phyloP scores from a whole-genome alignment of 1,140 invertebrate species.

The Drosophila neocordata region DNA sequence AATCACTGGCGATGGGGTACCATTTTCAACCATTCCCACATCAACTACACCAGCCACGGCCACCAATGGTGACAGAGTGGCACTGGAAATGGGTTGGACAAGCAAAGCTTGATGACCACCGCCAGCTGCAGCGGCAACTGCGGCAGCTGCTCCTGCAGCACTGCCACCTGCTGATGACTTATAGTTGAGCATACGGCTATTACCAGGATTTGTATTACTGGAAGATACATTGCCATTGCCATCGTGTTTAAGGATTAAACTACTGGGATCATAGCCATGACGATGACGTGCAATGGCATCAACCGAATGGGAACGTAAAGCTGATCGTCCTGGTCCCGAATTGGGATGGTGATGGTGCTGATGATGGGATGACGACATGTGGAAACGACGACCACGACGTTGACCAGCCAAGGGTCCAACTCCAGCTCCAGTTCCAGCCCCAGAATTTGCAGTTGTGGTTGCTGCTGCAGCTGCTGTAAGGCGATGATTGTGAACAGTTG shows the following conservation, averaged over 20 bases:
- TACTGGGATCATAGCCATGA: conserved; percentile 73
- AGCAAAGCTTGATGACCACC: conserved; percentile 53
- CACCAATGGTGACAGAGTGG: conserved; percentile 62
- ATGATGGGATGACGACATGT: conserved; percentile 38
- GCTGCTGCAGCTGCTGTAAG: conserved; percentile 29
- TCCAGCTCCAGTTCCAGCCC: conserved; percentile 40
- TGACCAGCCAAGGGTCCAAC: conserved; percentile 39
- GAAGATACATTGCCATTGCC: conserved; percentile 62
- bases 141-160: conserved; percentile 34
- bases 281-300: conserved; percentile 71
- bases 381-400: conserved; percentile 61
- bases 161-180: conserved; percentile 46
- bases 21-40: conserved; percentile 55
- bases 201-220: conserved; percentile 40
- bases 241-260: conserved; percentile 74
- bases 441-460: conserved; percentile 16
- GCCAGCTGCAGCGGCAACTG: conserved; percentile 47
- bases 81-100: conserved; percentile 78
- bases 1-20: conserved; percentile 71
- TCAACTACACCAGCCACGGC: conserved; percentile 47
- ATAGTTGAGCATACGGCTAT: conserved; percentile 74
- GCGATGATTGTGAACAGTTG: conserved; percentile 73
- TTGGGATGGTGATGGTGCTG: conserved; percentile 3
- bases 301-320: conserved; percentile 73
- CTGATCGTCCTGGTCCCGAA: conserved; percentile 28